Conservation (phyloP, 2,113 vertebrate species). For the Charadrius vociferus region DNA sequence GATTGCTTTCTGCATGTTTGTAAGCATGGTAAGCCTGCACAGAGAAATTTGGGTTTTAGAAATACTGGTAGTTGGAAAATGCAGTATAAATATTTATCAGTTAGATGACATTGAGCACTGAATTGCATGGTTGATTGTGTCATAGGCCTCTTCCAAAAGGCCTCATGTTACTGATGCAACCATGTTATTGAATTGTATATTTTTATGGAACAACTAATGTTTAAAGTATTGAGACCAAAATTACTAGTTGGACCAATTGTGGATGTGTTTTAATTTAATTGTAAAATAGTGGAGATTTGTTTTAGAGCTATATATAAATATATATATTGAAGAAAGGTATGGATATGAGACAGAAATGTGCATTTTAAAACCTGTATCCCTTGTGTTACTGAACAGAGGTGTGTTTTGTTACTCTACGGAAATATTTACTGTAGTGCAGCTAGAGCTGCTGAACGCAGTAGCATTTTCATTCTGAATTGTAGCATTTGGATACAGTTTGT, state of each 20-base stretch:
- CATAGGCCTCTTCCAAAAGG: slow-evolving; percentile 29
- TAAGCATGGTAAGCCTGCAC: slow-evolving; percentile 65
- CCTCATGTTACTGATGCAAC: slow-evolving; percentile 50
- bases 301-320: slow-evolving; percentile 68
- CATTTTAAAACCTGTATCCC: slow-evolving; percentile 29
- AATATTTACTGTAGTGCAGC: slow-evolving; percentile 5
- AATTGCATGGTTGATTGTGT: slow-evolving; percentile 66
- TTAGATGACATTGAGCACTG: slow-evolving; percentile 75
- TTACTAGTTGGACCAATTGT: slow-evolving; percentile 67
- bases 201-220: slow-evolving; percentile 72
- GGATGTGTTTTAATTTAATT: slow-evolving; percentile 78
- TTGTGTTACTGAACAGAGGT: slow-evolving; percentile 1
- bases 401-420: slow-evolving; percentile 20
- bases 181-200: slow-evolving; percentile 63
- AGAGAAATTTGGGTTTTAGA: slow-evolving; percentile 30
- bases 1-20: slow-evolving; percentile 68
- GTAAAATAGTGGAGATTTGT: slow-evolving; percentile 70
- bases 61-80: slow-evolving; percentile 49
- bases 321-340: slow-evolving; percentile 67
- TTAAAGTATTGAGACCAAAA: slow-evolving; percentile 77
- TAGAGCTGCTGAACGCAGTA: slow-evolving; percentile 41
- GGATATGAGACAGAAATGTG: slow-evolving; percentile 56
- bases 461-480: slow-evolving; percentile 26
- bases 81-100: slow-evolving; percentile 68
- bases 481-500: slow-evolving; percentile 52